A percentile compares a stretch with the other conserved stretches of the same genome.
These are phyloP conservation scores for Chalcosyrphus nemorum DNA, from an alignment of 2,888 invertebrate species.

Conservation along the genomic window DNA sequence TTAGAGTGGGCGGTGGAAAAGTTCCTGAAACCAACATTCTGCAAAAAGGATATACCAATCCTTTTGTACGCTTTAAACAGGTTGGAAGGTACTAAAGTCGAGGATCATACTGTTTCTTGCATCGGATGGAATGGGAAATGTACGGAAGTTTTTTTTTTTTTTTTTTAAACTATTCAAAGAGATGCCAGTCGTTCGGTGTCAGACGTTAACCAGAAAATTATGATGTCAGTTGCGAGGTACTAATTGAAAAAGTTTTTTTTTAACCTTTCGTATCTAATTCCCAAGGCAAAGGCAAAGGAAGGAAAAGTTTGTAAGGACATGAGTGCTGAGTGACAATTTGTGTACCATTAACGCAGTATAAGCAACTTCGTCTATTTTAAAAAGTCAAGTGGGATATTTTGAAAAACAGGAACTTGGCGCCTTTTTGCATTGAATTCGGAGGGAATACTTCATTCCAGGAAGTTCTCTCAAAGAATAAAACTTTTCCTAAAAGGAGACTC, in stretches of 20 bases:
- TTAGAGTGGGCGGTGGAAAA: background rate
- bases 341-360: too few species aligned
- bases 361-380: too few species aligned
- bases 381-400: too few species aligned
- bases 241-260: constrained; percentile 57
- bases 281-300: too few species aligned
- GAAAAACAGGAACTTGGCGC: too few species aligned
- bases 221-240: constrained; percentile 19
- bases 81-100: background rate
- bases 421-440: too few species aligned
- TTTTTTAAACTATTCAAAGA: constrained; percentile 11
- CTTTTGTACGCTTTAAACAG: background rate
- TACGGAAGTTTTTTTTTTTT: background rate
- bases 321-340: too few species aligned
- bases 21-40: background rate
- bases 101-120: background rate
- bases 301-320: too few species aligned
- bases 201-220: constrained; percentile 45
- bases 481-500: too few species aligned
- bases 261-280: too few species aligned
- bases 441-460: too few species aligned
- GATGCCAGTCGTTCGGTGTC: background rate
- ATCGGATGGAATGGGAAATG: background rate
- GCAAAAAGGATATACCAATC: background rate
- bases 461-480: too few species aligned